phyloP scores from a whole-genome alignment of 2,888 invertebrate genomes.

The Empis stercorea region DNA sequence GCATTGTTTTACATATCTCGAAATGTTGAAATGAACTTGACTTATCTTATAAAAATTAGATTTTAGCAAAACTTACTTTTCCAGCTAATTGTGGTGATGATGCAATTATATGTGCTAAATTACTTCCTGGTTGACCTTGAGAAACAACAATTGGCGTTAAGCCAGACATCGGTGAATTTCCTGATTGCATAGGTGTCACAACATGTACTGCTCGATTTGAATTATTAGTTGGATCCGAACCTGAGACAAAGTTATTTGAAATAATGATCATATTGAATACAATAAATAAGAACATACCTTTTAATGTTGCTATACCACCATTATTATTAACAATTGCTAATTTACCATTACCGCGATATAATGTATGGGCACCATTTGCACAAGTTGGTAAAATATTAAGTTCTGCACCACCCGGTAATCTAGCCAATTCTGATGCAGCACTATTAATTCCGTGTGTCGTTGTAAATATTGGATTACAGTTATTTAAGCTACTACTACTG shows the following conservation, averaged over 20 bases:
- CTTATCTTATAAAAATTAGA: too few species aligned
- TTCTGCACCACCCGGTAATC: constrained; percentile 66
- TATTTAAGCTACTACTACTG: constrained; percentile 17
- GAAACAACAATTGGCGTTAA: constrained; percentile 56
- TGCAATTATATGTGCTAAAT: constrained; percentile 49
- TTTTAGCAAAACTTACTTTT: constrained; percentile 44
- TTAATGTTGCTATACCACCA: constrained; percentile 12
- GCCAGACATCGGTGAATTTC: constrained; percentile 12
- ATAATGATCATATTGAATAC: too few species aligned
- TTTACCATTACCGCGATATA: constrained; percentile 25
- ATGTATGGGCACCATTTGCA: constrained; percentile 17
- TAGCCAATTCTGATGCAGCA: constrained; percentile 71
- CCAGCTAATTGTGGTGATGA: constrained; percentile 48
- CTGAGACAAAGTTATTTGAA: too few species aligned
- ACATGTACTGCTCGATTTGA: constrained; percentile 33
- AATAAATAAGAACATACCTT: constrained; percentile 13
- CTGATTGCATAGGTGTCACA: constrained; percentile 25
- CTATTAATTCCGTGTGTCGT: constrained; percentile 24
- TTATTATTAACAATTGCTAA: constrained; percentile 22
- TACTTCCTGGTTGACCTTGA: constrained; percentile 38
- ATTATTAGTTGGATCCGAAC: constrained; percentile 11
- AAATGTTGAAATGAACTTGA: too few species aligned
- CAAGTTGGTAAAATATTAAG: constrained; percentile 23
- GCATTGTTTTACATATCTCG: too few species aligned
- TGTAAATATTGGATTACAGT: constrained; percentile 6